Conservation (phyloP, 2,113 vertebrate species). For the Sapayoa aenigma region DNA sequence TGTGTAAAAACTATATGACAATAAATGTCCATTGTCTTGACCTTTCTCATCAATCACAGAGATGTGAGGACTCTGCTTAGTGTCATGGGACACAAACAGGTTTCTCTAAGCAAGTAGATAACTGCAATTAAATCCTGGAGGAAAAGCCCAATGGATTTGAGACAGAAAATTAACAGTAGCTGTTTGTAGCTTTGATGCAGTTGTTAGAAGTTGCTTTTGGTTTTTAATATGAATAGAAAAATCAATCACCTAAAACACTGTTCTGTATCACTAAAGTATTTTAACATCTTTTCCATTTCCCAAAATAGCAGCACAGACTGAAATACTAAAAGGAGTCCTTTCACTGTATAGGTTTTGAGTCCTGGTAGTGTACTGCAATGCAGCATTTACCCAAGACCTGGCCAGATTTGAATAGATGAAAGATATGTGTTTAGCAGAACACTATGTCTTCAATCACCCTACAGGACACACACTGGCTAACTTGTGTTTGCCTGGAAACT, state of each 20-base stretch:
- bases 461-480: background rate
- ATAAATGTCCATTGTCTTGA: background rate
- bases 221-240: background rate
- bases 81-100: rapidly evolving
- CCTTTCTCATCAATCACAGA: background rate
- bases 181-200: background rate
- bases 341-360: background rate
- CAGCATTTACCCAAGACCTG: background rate
- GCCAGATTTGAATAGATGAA: background rate
- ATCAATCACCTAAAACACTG: background rate
- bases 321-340: background rate
- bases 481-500: background rate
- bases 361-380: background rate
- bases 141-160: background rate
- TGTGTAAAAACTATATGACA: background rate
- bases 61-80: background rate
- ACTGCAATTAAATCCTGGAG: background rate
- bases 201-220: background rate
- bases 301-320: background rate
- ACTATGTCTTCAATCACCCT: background rate
- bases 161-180: background rate
- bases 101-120: background rate
- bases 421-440: background rate
- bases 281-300: background rate
- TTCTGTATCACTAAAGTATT: background rate